Evolutionary conservation across 2,797 vertebrate species (phyloP).

Genomic region (Poeciliopsis paucimaculata): DNA sequence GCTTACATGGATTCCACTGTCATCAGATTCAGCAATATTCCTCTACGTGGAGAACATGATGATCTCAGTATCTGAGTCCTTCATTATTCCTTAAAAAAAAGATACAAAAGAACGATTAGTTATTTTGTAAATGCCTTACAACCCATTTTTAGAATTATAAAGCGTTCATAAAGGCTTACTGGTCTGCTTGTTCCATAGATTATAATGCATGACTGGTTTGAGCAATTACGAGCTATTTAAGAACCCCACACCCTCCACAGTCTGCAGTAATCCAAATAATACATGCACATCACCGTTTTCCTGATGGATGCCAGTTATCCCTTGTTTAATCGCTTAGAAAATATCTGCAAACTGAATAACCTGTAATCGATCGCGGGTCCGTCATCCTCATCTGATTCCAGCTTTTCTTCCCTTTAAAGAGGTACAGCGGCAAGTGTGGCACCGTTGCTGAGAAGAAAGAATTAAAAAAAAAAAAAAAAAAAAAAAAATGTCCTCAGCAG

Average conservation of each 20-base stretch:
- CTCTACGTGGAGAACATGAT: slow-evolving; percentile 30
- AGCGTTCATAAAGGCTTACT: slow-evolving; percentile 1
- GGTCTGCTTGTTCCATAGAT: neutral
- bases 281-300: slow-evolving; percentile 13
- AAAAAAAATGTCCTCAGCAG: slow-evolving; percentile 15
- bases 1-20: slow-evolving; percentile 53
- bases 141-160: neutral
- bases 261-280: slow-evolving; percentile 28
- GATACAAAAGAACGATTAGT: slow-evolving; percentile 48
- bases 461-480: neutral
- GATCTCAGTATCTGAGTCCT: slow-evolving; percentile 39
- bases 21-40: slow-evolving; percentile 54
- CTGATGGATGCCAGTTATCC: neutral
- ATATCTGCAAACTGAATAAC: neutral
- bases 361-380: slow-evolving; percentile 32
- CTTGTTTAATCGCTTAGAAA: neutral
- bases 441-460: slow-evolving; percentile 29
- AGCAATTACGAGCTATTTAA: slow-evolving; percentile 37
- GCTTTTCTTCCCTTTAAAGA: slow-evolving; percentile 44
- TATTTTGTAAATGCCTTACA: neutral
- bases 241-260: neutral
- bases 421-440: slow-evolving; percentile 39
- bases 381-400: slow-evolving; percentile 38
- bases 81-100: slow-evolving; percentile 55
- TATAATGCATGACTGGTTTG: slow-evolving; percentile 60